Evolutionary conservation across 2,113 vertebrate genomes (phyloP).

Genomic region (Microtus pennsylvanicus): DNA sequence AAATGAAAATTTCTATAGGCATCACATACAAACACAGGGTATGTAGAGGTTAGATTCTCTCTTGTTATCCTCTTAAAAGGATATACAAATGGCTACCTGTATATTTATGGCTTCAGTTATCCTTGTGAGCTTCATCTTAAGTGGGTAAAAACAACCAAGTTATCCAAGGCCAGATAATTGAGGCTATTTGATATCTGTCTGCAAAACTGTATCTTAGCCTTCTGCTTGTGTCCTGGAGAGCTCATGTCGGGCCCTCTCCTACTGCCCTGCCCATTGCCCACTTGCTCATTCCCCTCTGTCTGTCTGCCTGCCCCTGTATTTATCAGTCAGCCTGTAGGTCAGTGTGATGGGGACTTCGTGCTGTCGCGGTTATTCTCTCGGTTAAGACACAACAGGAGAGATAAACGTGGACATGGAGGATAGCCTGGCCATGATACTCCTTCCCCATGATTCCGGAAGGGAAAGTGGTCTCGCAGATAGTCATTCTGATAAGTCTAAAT

Average conservation of each 20-base stretch:
- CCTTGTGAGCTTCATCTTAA: conserved; percentile 60
- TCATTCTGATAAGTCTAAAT: not conserved
- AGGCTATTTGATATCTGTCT: conserved; percentile 36
- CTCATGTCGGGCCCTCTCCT: not conserved
- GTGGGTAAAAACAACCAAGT: not conserved
- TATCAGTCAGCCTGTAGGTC: rapidly evolving
- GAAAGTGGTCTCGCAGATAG: not conserved
- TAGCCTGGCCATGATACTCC: not conserved
- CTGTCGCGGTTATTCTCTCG: conserved; percentile 67
- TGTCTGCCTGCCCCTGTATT: not conserved
- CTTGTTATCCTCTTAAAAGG: not conserved
- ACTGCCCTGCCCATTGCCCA: rapidly evolving
- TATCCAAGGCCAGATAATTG: conserved; percentile 29
- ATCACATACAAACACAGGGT: not conserved
- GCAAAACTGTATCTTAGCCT: conserved; percentile 57
- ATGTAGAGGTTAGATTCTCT: not conserved
- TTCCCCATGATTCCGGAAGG: not conserved
- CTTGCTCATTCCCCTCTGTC: rapidly evolving
- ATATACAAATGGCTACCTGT: no score
- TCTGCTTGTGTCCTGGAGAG: conserved; percentile 56
- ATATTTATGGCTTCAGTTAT: conserved; percentile 37
- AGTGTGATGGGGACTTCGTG: conserved; percentile 48
- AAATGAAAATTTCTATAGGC: not conserved
- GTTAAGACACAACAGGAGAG: conserved; percentile 60
- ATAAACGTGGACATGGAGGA: not conserved